Base-by-base conservation (phyloP, 2,888 invertebrate species). In the Pelosia muscerda region DNA sequence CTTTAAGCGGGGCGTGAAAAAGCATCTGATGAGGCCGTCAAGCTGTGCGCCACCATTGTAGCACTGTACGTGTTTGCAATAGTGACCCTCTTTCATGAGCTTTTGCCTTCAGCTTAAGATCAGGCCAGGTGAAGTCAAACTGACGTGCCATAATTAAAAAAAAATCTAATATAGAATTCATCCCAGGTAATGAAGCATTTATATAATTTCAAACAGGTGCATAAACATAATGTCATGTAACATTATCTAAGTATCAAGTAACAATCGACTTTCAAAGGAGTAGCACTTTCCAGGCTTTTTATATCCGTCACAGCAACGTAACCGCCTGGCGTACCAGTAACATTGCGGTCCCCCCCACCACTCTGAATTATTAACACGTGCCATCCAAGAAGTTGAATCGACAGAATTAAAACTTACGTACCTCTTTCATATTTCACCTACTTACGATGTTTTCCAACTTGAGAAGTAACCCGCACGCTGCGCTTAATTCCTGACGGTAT, bases 321-420 rank as follows among this genome's bases (percentile, higher is more conserved):
- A 83, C 84, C 84, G 84, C 77, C 77, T 78, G 82, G 83, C 82
- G 78, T 77, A 77, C 83, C 86, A 78, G 90, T 89, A 87, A 89
- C 89, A 88, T 85, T 86, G 89, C 91, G 90, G 90, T 87, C 82
- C 84, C 84, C 84, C 88, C 86, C 80, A 73, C 86, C 80, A 69
- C 79, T 74, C 80, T 93, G 90, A 92, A 93, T 93, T 92, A 92
- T 93, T 93, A 90, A 93, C 88, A 86, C 84, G 80, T 84, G 90
- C 90, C 90, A 92, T 93, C 90, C 87, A 84, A 88, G 88, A 90
- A 92, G 88, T 92, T 92, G 90, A 90, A 92, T 92, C 89, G 90
- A 89, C 91, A 87, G 88, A 91, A 93, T 92, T 93, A 92, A 92
- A 92, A 93, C 90, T 92, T 90, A 88, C 88, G 82, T 74, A 88